Conservation (phyloP, 2,888 invertebrate species). For the Myopa testacea region DNA sequence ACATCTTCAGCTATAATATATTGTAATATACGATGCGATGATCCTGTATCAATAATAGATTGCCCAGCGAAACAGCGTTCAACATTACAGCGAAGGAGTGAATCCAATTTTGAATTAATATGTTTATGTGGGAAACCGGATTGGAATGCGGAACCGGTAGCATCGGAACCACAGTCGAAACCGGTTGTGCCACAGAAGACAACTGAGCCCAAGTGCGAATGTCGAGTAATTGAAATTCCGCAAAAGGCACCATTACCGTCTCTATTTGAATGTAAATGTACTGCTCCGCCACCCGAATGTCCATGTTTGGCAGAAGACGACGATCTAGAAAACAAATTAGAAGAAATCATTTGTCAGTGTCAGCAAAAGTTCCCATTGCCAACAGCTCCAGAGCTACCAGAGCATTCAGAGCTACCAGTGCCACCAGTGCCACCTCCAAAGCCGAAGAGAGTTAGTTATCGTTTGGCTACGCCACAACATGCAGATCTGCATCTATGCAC, state of each 20-base stretch:
- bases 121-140: too few relatives aligned
- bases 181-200: neutral
- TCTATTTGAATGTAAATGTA: constrained; percentile 1
- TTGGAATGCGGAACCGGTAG: neutral
- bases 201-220: neutral
- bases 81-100: too few relatives aligned
- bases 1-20: too few relatives aligned
- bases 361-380: neutral
- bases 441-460: constrained; percentile 47
- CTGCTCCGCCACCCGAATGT: neutral
- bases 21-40: too few relatives aligned
- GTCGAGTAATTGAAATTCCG: neutral
- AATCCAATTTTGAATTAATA: too few relatives aligned
- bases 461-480: constrained; percentile 59
- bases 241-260: constrained; percentile 2
- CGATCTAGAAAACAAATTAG: constrained; percentile 5
- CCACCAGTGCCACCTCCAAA: constrained; percentile 4
- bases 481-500: constrained; percentile 57
- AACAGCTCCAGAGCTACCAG: too few relatives aligned
- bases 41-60: too few relatives aligned
- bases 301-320: constrained; percentile 18
- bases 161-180: neutral
- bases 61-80: too few relatives aligned
- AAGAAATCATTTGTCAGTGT: constrained; percentile 17
- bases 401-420: neutral